Conservation (phyloP, 2,797 vertebrate species). For the Enteromius mattozi region DNA sequence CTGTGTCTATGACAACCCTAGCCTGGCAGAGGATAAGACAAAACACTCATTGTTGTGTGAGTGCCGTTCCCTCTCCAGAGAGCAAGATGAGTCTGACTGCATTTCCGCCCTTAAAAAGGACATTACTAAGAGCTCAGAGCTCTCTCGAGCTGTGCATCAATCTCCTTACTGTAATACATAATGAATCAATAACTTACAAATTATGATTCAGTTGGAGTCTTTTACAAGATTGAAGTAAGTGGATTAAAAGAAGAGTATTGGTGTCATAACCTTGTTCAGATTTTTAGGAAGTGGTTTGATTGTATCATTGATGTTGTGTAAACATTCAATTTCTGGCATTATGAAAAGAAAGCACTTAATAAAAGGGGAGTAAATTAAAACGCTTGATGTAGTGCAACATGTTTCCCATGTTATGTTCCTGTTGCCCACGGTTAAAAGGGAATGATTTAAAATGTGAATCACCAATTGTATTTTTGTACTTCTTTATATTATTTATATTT, state of each 20-base stretch:
- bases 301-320: conserved; percentile 13
- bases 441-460: neutral
- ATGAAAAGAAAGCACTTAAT: neutral
- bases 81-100: conserved; percentile 51
- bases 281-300: neutral
- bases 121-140: conserved; percentile 16
- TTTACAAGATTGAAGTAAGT: conserved; percentile 35
- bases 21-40: conserved; percentile 62
- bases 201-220: conserved; percentile 24
- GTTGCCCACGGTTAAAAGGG: neutral
- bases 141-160: conserved; percentile 22
- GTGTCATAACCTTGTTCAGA: conserved; percentile 18
- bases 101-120: conserved; percentile 40
- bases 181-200: conserved; percentile 37
- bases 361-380: neutral
- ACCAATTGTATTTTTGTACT: neutral
- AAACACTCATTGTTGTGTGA: conserved; percentile 60
- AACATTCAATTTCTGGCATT: neutral
- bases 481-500: neutral
- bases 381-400: neutral
- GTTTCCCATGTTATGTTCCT: neutral
- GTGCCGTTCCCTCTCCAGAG: conserved; percentile 51
- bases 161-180: conserved; percentile 25
- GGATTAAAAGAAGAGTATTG: conserved; percentile 27
- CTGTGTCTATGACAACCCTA: conserved; percentile 65